A percentile compares a stretch with the other conserved stretches of the same genome.
phyloP scores from a whole-genome alignment of 2,113 vertebrate species.

The Otocyon megalotis region DNA sequence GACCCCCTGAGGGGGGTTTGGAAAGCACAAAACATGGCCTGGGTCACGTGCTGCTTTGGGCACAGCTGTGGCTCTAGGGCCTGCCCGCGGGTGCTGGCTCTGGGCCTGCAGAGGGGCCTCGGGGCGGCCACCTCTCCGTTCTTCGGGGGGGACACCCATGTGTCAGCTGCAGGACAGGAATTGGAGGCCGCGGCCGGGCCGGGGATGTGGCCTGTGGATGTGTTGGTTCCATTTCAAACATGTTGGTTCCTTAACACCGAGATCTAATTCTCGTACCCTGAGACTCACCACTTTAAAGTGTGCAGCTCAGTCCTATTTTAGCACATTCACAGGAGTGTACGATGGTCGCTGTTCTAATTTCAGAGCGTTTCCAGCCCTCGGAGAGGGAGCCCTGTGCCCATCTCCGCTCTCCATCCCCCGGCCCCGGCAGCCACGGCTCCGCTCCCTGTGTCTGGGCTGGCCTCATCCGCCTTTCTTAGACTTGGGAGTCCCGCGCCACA shows the following conservation, averaged over 20 bases:
- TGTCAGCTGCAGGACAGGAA: not conserved
- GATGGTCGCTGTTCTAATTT: not conserved
- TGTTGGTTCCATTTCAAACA: conserved; percentile 21
- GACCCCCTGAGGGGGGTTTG: not conserved
- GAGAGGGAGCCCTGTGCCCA: not conserved
- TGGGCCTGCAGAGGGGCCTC: not conserved
- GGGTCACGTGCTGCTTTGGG: not conserved
- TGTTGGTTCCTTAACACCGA: not conserved
- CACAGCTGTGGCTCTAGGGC: not conserved
- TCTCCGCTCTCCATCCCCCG: not conserved
- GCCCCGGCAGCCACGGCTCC: not conserved
- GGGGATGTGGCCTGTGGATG: not conserved
- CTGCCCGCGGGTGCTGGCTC: not conserved
- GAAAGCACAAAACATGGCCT: not conserved
- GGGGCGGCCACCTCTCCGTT: not conserved
- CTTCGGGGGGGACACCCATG: not conserved
- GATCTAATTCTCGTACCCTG: not conserved
- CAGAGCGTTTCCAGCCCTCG: not conserved
- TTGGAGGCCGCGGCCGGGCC: not conserved
- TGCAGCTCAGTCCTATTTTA: not conserved
- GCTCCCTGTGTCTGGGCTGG: not conserved
- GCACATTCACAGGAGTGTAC: not conserved
- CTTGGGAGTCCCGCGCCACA: not conserved
- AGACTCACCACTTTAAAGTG: not conserved
- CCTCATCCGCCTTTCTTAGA: not conserved